Evolutionary conservation across 2,797 vertebrate genomes (phyloP).

Genomic region (Chaunax sp.): DNA sequence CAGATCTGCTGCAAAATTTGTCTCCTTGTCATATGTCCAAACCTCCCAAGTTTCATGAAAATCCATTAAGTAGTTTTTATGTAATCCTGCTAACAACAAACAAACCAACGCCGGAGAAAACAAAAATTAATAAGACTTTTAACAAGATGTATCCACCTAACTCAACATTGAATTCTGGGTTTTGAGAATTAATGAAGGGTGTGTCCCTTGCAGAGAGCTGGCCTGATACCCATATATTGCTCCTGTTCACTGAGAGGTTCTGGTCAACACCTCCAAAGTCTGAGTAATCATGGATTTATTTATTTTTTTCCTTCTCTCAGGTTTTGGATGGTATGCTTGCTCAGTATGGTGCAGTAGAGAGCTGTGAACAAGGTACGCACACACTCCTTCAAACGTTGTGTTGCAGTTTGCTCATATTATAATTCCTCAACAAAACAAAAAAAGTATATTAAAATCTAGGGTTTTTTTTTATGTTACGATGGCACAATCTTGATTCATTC

Average conservation of each 20-base stretch:
- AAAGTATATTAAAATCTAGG: too few relatives aligned
- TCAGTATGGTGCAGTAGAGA: slow-evolving; percentile 97
- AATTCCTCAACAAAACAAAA: background rate
- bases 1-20: too few relatives aligned
- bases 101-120: slow-evolving; percentile 10
- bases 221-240: slow-evolving; percentile 46
- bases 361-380: slow-evolving; percentile 96
- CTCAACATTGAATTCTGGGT: slow-evolving; percentile 36
- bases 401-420: background rate
- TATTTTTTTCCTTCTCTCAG: slow-evolving; percentile 71
- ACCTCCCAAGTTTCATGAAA: too few relatives aligned
- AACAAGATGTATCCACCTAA: slow-evolving; percentile 42
- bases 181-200: slow-evolving; percentile 43
- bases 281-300: slow-evolving; percentile 29
- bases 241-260: slow-evolving; percentile 42
- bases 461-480: too few relatives aligned
- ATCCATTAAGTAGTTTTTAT: too few relatives aligned
- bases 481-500: too few relatives aligned
- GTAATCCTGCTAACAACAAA: too few relatives aligned
- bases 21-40: too few relatives aligned
- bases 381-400: background rate
- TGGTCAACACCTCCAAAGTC: slow-evolving; percentile 30
- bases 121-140: slow-evolving; percentile 28
- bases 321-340: slow-evolving; percentile 96
- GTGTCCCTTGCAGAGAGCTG: slow-evolving; percentile 39